These are phyloP conservation scores for Mugil cephalus DNA, from an alignment of 2,113 vertebrate species.

Conservation along the genomic window DNA sequence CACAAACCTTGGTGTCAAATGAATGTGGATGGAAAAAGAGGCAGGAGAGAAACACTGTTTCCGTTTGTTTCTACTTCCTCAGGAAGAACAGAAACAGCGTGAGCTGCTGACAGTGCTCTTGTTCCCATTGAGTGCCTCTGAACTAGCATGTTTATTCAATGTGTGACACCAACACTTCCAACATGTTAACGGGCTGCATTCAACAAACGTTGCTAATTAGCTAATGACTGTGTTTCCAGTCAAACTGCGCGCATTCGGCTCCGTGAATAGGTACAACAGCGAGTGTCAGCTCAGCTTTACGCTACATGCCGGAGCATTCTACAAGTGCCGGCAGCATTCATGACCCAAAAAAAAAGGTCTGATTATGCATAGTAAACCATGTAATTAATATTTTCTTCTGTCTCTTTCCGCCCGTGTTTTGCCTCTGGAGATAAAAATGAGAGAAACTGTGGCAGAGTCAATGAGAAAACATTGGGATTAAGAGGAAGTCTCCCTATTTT, in stretches of 20 bases:
- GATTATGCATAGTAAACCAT: slow-evolving; percentile 43
- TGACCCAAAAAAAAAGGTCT: slow-evolving; percentile 29
- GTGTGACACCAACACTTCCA: slow-evolving; percentile 54
- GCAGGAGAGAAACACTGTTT: slow-evolving; percentile 34
- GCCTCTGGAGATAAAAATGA: slow-evolving; percentile 13
- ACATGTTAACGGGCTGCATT: slow-evolving; percentile 52
- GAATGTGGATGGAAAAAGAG: slow-evolving; percentile 21
- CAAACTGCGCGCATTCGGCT: slow-evolving; percentile 51
- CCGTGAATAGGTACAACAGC: slow-evolving; percentile 54
- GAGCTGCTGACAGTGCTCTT: slow-evolving; percentile 34
- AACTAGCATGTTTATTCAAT: slow-evolving; percentile 64
- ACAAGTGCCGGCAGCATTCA: slow-evolving; percentile 42
- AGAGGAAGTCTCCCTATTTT: slow-evolving; percentile 15
- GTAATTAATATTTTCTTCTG: slow-evolving; percentile 41
- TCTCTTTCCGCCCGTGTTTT: slow-evolving; percentile 32
- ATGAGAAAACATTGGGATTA: slow-evolving; percentile 14
- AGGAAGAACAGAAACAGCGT: slow-evolving; percentile 29
- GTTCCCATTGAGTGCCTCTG: slow-evolving; percentile 37
- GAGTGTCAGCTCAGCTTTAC: slow-evolving; percentile 30
- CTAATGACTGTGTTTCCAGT: slow-evolving; percentile 74
- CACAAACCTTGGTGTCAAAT: slow-evolving; percentile 43
- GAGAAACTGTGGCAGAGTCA: slow-evolving; percentile 13
- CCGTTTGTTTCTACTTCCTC: slow-evolving; percentile 47
- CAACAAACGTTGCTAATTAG: slow-evolving; percentile 78
- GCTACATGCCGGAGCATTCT: slow-evolving; percentile 29